A percentile compares a stretch with the other conserved stretches of the same genome.
Conservation (phyloP, 1,140 invertebrate species). For the Phymastichus coffea region DNA sequence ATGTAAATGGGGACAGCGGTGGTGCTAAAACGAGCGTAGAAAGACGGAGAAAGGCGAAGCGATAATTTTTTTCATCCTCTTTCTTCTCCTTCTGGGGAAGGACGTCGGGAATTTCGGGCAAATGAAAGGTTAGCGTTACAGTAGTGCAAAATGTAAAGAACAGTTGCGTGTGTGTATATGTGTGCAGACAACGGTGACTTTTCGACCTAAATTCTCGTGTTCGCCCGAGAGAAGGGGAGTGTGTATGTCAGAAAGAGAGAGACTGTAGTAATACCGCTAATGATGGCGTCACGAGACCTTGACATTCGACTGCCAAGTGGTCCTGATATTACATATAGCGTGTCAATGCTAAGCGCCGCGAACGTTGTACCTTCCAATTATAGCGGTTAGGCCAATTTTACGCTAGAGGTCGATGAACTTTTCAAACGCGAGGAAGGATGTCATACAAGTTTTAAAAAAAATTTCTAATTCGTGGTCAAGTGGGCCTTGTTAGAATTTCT, state of each 20-base stretch:
- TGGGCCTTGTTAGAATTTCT: too few species aligned
- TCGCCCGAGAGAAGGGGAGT: too few species aligned
- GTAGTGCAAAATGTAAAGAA: slow-evolving; percentile 30
- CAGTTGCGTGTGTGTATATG: slow-evolving; percentile 13
- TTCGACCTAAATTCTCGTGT: slow-evolving; percentile 50
- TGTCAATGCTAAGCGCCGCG: too few species aligned
- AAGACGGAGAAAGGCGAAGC: not conserved
- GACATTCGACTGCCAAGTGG: slow-evolving; percentile 1
- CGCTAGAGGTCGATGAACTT: not conserved
- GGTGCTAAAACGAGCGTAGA: not conserved
- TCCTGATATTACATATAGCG: slow-evolving; percentile 5
- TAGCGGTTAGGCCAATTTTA: not conserved
- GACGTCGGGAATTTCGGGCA: slow-evolving; percentile 26
- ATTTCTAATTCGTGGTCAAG: too few species aligned
- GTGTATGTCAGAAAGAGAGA: too few species aligned
- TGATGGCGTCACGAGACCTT: slow-evolving; percentile 31
- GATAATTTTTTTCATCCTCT: not conserved
- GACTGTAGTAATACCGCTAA: slow-evolving; percentile 18
- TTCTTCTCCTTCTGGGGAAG: not conserved
- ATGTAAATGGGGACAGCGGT: not conserved
- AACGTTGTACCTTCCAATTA: slow-evolving; percentile 4
- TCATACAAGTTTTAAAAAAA: too few species aligned
- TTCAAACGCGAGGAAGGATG: too few species aligned
- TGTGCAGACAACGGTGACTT: slow-evolving; percentile 39
- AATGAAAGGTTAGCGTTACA: slow-evolving; percentile 17